Percentiles rank a stretch among this genome's conserved stretches.
These are phyloP conservation scores for Cantharis flavilabris DNA, from an alignment of 2,888 invertebrate species.

Conservation along the genomic window DNA sequence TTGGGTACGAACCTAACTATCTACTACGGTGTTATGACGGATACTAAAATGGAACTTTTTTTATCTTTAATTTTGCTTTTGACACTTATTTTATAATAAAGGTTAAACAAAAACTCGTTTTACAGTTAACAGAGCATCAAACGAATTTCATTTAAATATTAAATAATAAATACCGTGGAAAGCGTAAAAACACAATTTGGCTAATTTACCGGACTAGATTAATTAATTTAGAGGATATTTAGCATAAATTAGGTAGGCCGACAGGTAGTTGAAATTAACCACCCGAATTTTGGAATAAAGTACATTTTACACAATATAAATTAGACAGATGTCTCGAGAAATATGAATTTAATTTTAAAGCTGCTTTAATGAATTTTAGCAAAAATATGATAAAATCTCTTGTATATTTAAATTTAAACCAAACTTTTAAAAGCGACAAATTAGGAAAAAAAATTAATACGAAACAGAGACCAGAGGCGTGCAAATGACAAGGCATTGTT, in stretches of 20 bases:
- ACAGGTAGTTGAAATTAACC: neutral
- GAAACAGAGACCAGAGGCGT: neutral
- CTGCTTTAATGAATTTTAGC: neutral
- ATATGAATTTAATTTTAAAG: neutral
- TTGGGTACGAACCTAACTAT: neutral
- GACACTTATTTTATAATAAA: neutral
- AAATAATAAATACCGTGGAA: neutral
- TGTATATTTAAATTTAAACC: neutral
- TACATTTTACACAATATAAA: neutral
- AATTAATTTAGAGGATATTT: neutral
- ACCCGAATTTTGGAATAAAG: neutral
- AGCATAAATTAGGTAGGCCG: neutral
- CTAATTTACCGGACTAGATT: neutral
- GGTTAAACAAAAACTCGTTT: neutral
- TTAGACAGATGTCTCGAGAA: neutral
- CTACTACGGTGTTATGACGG: neutral
- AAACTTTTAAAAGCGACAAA: neutral
- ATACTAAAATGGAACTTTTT: neutral
- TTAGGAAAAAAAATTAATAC: neutral
- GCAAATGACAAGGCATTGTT: neutral
- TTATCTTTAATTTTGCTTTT: neutral
- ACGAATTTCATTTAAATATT: neutral
- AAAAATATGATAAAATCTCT: neutral
- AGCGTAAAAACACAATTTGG: neutral
- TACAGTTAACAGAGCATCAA: neutral